Evolutionary conservation across 2,888 invertebrate species (phyloP).

Genomic region (Sepioteuthis lessoniana): DNA sequence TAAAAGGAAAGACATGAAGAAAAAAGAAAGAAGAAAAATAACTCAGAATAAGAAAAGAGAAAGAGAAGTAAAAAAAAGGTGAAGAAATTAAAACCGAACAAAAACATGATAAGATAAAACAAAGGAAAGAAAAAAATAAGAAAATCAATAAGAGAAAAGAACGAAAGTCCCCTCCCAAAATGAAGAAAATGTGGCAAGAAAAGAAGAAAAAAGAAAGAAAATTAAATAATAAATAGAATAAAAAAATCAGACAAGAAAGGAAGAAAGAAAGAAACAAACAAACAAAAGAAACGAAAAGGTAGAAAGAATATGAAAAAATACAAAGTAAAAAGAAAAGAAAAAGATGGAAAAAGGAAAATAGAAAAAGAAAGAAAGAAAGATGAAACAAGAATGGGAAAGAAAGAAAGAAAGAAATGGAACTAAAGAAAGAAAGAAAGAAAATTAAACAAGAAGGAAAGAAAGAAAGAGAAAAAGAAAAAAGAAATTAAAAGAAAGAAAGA

Average conservation of each 20-base stretch:
- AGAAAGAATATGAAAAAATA: not conserved
- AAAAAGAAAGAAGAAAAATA: not conserved
- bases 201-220: not conserved
- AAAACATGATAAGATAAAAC: too few species aligned
- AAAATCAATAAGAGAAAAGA: too few species aligned
- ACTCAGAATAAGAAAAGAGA: not conserved
- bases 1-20: not conserved
- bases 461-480: too few species aligned
- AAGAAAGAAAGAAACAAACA: not conserved
- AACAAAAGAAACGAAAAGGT: not conserved
- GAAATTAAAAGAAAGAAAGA: not conserved
- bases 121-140: too few species aligned
- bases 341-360: not conserved
- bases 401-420: too few species aligned
- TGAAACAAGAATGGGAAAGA: not conserved
- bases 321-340: not conserved
- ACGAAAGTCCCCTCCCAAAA: not conserved
- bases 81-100: rapidly evolving
- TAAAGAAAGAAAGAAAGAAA: not conserved
- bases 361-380: not conserved
- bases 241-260: not conserved
- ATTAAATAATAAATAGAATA: not conserved
- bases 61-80: not conserved
- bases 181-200: not conserved
- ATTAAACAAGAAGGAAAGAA: not conserved